Percentiles rank a stretch among this genome's conserved stretches.
Evolutionary conservation across 2,888 invertebrate genomes (phyloP).

Genomic region (Pammene fasciana): DNA sequence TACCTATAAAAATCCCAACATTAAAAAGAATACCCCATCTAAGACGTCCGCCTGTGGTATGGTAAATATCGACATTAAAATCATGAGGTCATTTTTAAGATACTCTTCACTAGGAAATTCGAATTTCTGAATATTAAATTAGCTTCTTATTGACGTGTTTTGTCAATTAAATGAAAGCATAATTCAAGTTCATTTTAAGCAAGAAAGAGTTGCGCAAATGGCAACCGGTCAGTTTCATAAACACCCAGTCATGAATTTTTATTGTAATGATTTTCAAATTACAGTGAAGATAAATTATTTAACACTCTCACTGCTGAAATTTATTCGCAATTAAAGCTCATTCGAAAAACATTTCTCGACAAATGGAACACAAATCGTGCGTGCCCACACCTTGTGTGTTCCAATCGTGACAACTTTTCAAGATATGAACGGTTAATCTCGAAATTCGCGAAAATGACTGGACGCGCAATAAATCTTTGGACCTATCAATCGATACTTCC

Average conservation of each 20-base stretch:
- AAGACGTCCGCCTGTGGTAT: no score
- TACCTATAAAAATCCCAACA: no score
- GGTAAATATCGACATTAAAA: no score
- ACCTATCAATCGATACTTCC: slow-evolving; percentile 22
- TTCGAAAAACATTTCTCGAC: slow-evolving; percentile 23
- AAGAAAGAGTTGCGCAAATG: not conserved
- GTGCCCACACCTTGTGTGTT: slow-evolving; percentile 30
- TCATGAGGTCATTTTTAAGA: no score
- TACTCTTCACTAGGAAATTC: no score
- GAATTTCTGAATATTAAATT: not conserved
- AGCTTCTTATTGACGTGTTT: not conserved
- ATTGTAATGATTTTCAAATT: slow-evolving; percentile 12
- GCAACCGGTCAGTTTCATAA: slow-evolving; percentile 1
- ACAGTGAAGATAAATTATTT: not conserved
- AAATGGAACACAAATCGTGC: slow-evolving; percentile 32
- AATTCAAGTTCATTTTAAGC: not conserved
- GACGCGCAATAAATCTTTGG: slow-evolving; percentile 23
- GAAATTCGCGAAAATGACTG: slow-evolving; percentile 27
- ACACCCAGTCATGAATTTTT: slow-evolving; percentile 2
- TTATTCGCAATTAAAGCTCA: slow-evolving; percentile 4
- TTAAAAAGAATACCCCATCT: no score
- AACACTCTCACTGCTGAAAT: not conserved
- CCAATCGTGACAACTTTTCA: slow-evolving; percentile 25
- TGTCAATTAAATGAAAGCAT: slow-evolving; percentile 8
- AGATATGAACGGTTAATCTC: slow-evolving; percentile 32